phyloP scores from a whole-genome alignment of 2,888 invertebrate species.

The Leptothorax acervorum region DNA sequence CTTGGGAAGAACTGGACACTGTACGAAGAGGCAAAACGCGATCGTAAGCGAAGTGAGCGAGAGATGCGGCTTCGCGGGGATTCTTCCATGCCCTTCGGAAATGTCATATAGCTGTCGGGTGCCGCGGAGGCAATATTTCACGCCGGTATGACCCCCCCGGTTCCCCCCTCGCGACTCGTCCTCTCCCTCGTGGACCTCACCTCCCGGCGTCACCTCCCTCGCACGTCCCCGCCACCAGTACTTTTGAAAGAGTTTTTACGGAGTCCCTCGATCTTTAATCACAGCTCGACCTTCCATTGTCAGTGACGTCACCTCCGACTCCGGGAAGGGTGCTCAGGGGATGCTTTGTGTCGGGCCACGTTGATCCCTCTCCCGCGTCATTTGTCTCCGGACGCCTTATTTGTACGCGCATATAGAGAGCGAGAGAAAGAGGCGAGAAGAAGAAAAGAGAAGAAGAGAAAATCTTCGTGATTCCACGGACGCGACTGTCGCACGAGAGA shows the following conservation, averaged over 20 bases:
- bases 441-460: conserved; percentile 10
- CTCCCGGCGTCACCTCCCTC: conserved; percentile 49
- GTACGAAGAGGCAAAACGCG: conserved; percentile 35
- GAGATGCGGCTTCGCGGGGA: conserved; percentile 61
- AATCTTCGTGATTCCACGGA: conserved; percentile 35
- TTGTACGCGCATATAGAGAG: conserved; percentile 75
- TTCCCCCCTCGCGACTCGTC: conserved; percentile 63
- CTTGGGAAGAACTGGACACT: conserved; percentile 28
- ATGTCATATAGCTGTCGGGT: conserved; percentile 83
- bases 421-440: not conserved
- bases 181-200: conserved; percentile 50
- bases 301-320: conserved; percentile 84
- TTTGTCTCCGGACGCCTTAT: conserved; percentile 83
- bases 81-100: conserved; percentile 82
- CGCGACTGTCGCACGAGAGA: conserved; percentile 26
- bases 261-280: conserved; percentile 85
- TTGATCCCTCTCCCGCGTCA: conserved; percentile 83
- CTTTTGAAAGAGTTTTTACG: conserved; percentile 84
- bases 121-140: conserved; percentile 84
- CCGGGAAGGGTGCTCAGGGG: conserved; percentile 79
- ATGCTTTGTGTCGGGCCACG: conserved; percentile 79
- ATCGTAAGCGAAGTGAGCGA: conserved; percentile 48
- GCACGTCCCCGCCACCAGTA: conserved; percentile 65
- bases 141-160: conserved; percentile 76
- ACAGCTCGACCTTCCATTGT: conserved; percentile 85